These are phyloP conservation scores for Rhagonycha fulva DNA, from an alignment of 2,888 invertebrate genomes.

Conservation along the genomic window DNA sequence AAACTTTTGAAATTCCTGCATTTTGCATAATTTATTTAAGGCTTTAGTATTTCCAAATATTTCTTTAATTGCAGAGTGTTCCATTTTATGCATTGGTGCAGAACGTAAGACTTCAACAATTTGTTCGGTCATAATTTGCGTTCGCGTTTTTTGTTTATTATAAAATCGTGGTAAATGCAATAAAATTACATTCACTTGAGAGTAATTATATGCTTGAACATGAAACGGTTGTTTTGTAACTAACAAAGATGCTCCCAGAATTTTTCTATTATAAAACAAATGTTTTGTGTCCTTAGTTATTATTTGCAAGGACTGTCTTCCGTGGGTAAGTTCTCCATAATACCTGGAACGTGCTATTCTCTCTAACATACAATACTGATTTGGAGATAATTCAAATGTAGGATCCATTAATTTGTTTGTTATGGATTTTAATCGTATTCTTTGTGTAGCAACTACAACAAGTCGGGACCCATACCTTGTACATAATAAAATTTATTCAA, in stretches of 20 bases:
- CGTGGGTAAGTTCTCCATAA: slow-evolving; percentile 71
- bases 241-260: slow-evolving; percentile 61
- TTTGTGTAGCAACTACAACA: slow-evolving; percentile 73
- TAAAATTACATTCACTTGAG: slow-evolving; percentile 55
- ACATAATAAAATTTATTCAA: slow-evolving; percentile 20
- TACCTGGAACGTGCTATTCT: slow-evolving; percentile 71
- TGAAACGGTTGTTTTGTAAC: slow-evolving; percentile 66
- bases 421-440: slow-evolving; percentile 61
- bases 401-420: slow-evolving; percentile 58
- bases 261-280: slow-evolving; percentile 66
- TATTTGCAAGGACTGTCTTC: slow-evolving; percentile 61
- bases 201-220: slow-evolving; percentile 56
- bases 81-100: slow-evolving; percentile 59
- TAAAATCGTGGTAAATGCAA: slow-evolving; percentile 69
- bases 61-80: slow-evolving; percentile 57
- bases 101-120: slow-evolving; percentile 60
- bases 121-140: slow-evolving; percentile 58
- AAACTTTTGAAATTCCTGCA: slow-evolving; percentile 57
- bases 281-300: slow-evolving; percentile 65
- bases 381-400: slow-evolving; percentile 56
- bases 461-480: slow-evolving; percentile 66
- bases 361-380: slow-evolving; percentile 75
- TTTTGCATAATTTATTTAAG: slow-evolving; percentile 60
- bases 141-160: slow-evolving; percentile 60
- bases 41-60: slow-evolving; percentile 54